Evolutionary conservation across 2,113 vertebrate species (phyloP).

Genomic region (Pseudorasbora parva): DNA sequence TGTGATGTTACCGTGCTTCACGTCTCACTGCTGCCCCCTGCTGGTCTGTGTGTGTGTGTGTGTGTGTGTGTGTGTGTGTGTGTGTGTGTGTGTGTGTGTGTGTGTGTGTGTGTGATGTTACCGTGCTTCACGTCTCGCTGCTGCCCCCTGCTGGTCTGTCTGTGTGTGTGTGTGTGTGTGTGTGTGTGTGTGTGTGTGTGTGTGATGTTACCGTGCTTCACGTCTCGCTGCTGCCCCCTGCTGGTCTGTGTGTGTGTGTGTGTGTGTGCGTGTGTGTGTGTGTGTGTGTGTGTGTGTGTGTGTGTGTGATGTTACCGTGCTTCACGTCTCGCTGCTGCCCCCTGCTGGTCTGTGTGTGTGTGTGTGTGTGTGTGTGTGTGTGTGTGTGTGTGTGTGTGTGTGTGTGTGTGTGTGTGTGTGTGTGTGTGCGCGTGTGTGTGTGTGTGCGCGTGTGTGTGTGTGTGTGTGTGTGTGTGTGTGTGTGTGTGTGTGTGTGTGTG

Average conservation of each 20-base stretch:
- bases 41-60: background rate
- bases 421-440: too few relatives aligned
- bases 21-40: slow-evolving; percentile 4
- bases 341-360: background rate
- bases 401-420: too few relatives aligned
- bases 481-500: too few relatives aligned
- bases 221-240: slow-evolving; percentile 5
- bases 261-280: too few relatives aligned
- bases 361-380: too few relatives aligned
- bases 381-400: too few relatives aligned
- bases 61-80: too few relatives aligned
- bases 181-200: too few relatives aligned
- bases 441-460: slow-evolving; percentile 13
- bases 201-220: background rate
- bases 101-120: too few relatives aligned
- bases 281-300: too few relatives aligned
- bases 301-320: background rate
- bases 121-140: background rate
- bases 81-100: too few relatives aligned
- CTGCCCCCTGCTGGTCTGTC: slow-evolving; percentile 16
- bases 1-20: background rate
- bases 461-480: too few relatives aligned
- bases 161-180: background rate
- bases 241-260: background rate
- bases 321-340: background rate